Base-by-base conservation (phyloP, 2,113 vertebrate genomes). In the Erythrocercus mccallii region DNA sequence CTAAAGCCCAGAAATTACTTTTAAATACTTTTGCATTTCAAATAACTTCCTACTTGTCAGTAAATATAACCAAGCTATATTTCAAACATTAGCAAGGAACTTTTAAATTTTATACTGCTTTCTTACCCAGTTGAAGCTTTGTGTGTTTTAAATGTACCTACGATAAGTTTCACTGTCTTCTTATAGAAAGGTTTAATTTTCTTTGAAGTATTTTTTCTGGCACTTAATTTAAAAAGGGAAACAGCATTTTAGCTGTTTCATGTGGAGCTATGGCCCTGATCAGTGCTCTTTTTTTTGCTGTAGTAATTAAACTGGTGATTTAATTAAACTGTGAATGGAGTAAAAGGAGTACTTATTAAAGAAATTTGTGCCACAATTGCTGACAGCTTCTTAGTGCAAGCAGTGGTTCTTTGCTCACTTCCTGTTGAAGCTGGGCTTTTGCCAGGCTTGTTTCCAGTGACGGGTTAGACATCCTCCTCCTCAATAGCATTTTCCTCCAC, bases 261-360 rank as follows among this genome's bases (percentile, higher is more conserved):
- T 68, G 31, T 82, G 51, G 70, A 79, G 10, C 62, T 84, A 47
- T 89, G 61, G 47, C 35, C 61, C 35, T 62, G 42, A 90, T 77
- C 25, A 40, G n/a, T 53, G 40, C 1, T 24, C 11, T 33, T 69
- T 24, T 40, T 56, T 22, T 35, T 6, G 0, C 33, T 42, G 11
- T 30, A 53, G 38, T 81, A 91, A 92, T 95, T 94, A 89, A 95
- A 62, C 15, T 24, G 20, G 50, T 33, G n/a, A 45, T 95, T 94
- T 92, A 96, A 86, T 92, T 94, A 81, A 95, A 68, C 37, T 40
- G 35, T 51, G 65, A 84, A 79, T 23, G 9, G 28, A 89, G 19
- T 81, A 91, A 68, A 79, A 91, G 58, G 62, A 86, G 27, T 51
- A 64, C 60, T 89, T 76, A 76, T 91, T 64, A 47, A 44, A 56